A percentile compares a stretch with the other conserved stretches of the same genome.
These are phyloP conservation scores for Drosophila nebulosa DNA, from an alignment of 1,140 invertebrate species.

Conservation along the genomic window DNA sequence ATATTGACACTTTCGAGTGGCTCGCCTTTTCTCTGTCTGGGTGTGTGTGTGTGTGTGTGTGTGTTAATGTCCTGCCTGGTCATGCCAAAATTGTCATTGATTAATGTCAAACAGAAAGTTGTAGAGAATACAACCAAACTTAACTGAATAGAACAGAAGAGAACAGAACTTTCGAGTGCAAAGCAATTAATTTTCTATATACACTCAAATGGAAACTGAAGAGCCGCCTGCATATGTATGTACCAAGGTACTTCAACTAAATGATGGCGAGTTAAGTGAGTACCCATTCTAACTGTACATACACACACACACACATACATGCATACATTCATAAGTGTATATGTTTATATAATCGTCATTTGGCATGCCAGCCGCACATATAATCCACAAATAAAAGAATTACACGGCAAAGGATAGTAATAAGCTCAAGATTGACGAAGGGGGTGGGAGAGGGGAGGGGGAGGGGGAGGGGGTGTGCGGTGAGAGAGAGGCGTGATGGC, in stretches of 20 bases:
- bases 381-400: conserved; percentile 9
- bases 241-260: conserved; percentile 9
- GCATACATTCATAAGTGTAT: neutral
- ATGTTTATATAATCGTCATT: conserved; percentile 31
- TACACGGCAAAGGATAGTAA: neutral
- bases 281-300: neutral
- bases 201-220: conserved; percentile 62
- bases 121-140: conserved; percentile 1
- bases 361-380: conserved; percentile 42
- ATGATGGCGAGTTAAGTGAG: neutral
- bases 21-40: neutral
- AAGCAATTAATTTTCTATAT: conserved; percentile 60
- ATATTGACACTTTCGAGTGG: conserved; percentile 67
- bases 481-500: neutral
- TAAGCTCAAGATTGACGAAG: no score
- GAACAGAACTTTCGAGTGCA: conserved; percentile 31
- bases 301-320: neutral
- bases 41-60: neutral
- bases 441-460: neutral
- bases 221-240: conserved; percentile 26
- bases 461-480: no score
- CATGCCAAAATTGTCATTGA: conserved; percentile 64
- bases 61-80: conserved; percentile 35
- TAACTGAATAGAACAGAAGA: neutral
- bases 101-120: conserved; percentile 47